These are phyloP conservation scores for Agrypnus murinus DNA, from an alignment of 2,888 invertebrate species.

Conservation along the genomic window DNA sequence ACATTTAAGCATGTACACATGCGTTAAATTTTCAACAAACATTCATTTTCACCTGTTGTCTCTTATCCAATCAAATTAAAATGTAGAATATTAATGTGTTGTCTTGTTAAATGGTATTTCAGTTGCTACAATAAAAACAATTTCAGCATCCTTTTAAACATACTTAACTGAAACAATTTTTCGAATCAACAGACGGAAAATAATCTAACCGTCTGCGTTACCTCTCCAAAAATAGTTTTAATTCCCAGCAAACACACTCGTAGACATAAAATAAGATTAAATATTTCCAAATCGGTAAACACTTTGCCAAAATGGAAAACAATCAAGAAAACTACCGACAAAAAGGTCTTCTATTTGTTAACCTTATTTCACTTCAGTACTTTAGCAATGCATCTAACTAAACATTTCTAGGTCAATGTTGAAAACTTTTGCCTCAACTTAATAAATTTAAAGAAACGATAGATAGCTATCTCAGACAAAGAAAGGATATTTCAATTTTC, in stretches of 20 bases:
- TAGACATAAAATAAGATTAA: slow-evolving; percentile 53
- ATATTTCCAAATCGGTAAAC: slow-evolving; percentile 52
- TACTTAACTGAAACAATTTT: slow-evolving; percentile 18
- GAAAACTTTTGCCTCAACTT: slow-evolving; percentile 20
- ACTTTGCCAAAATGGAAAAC: slow-evolving; percentile 45
- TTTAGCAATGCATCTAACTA: background rate
- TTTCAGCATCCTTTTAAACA: no score
- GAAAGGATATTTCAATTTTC: no score
- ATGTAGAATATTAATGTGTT: no score
- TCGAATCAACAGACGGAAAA: slow-evolving; percentile 41
- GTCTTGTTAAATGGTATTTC: no score
- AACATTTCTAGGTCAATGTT: slow-evolving; percentile 28
- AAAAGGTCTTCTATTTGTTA: slow-evolving; percentile 16
- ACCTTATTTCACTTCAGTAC: background rate
- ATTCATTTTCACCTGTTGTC: slow-evolving; percentile 16
- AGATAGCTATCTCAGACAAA: no score
- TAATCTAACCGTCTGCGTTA: slow-evolving; percentile 32
- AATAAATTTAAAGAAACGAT: background rate
- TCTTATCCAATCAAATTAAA: background rate
- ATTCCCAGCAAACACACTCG: slow-evolving; percentile 31
- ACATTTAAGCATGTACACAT: slow-evolving; percentile 10
- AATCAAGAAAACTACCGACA: slow-evolving; percentile 46
- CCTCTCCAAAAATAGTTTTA: slow-evolving; percentile 39
- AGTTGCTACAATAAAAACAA: no score
- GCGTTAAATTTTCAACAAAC: slow-evolving; percentile 4